Evolutionary conservation across 2,888 invertebrate genomes (phyloP).

Genomic region (Deilephila elpenor): DNA sequence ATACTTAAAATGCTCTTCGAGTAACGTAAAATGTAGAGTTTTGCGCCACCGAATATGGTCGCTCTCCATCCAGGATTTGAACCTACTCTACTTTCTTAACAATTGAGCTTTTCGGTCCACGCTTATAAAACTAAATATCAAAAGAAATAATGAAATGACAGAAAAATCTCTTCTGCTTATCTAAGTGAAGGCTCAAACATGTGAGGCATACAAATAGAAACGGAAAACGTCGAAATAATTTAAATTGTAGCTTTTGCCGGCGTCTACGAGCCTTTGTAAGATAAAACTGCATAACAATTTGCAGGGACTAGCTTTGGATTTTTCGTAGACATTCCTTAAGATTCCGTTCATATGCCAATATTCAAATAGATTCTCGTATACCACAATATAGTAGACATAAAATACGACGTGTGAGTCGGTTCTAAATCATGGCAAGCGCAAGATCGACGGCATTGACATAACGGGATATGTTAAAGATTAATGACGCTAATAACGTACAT

Average conservation of each 20-base stretch:
- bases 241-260: background rate
- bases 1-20: too few relatives aligned
- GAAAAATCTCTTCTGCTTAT: background rate
- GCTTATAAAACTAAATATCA: background rate
- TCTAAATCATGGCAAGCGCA: slow-evolving; percentile 47
- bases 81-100: too few relatives aligned
- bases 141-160: background rate
- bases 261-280: background rate
- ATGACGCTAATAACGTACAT: slow-evolving; percentile 57
- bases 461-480: slow-evolving; percentile 69
- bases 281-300: background rate
- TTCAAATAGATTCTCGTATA: slow-evolving; percentile 12
- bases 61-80: too few relatives aligned
- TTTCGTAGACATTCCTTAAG: background rate
- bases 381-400: slow-evolving; percentile 37
- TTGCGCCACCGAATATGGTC: too few relatives aligned
- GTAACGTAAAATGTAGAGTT: too few relatives aligned
- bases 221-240: slow-evolving; percentile 4
- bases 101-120: background rate
- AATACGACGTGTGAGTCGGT: slow-evolving; percentile 34
- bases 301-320: background rate
- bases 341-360: slow-evolving; percentile 2
- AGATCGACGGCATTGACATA: slow-evolving; percentile 58
- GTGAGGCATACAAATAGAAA: background rate
- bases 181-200: background rate